These are phyloP conservation scores for Bufo bufo DNA, from an alignment of 2,113 vertebrate species.

Conservation along the genomic window DNA sequence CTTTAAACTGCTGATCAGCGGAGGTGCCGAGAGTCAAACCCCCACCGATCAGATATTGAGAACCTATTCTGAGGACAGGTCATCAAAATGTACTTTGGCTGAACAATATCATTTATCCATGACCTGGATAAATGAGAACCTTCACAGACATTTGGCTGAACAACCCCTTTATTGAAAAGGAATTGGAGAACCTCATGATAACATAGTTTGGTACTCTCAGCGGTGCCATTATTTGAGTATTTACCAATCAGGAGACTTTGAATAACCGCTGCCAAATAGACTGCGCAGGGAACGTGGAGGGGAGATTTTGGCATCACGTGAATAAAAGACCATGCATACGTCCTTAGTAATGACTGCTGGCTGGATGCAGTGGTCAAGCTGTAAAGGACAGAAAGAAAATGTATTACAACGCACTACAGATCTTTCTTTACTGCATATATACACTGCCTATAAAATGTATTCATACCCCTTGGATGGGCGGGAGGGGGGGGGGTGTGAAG, in stretches of 20 bases:
- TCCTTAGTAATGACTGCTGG: slow-evolving; percentile 98
- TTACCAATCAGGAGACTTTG: slow-evolving; percentile 93
- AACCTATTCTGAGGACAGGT: no score
- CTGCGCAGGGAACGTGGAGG: slow-evolving; percentile 92
- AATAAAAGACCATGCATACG: slow-evolving; percentile 97
- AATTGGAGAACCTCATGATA: no score
- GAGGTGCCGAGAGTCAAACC: no score
- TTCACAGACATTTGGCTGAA: no score
- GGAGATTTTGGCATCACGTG: slow-evolving; percentile 92
- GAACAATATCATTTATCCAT: no score
- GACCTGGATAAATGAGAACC: no score
- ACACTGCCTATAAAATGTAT: not conserved
- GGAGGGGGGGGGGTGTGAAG: not conserved
- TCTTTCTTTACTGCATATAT: not conserved
- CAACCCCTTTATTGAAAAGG: no score
- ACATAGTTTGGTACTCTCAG: no score
- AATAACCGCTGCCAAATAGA: slow-evolving; percentile 95
- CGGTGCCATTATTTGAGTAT: slow-evolving; percentile 34
- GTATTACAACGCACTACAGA: not conserved
- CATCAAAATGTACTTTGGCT: no score
- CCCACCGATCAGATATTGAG: no score
- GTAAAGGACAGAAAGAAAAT: not conserved
- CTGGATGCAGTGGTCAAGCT: slow-evolving; percentile 99
- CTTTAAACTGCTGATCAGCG: no score
- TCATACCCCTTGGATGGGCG: not conserved